phyloP scores from a whole-genome alignment of 2,113 vertebrate genomes.

The Plecturocebus donacophilus region DNA sequence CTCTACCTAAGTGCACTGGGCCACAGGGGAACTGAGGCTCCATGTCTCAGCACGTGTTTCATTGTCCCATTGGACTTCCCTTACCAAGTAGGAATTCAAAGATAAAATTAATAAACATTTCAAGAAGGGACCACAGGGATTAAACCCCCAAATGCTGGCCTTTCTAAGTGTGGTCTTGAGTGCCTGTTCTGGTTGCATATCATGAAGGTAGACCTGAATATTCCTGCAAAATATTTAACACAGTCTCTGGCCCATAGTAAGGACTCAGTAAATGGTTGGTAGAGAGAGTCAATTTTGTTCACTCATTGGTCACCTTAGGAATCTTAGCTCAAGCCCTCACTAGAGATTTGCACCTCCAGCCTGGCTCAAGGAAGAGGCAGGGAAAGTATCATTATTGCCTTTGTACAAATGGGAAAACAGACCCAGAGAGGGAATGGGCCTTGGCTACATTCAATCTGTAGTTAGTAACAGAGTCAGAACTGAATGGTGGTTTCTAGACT shows the following conservation, averaged over 20 bases:
- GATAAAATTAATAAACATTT: slow-evolving; percentile 15
- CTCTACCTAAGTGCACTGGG: background rate
- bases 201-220: background rate
- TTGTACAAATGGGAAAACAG: background rate
- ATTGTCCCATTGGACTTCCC: too few relatives aligned
- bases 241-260: background rate
- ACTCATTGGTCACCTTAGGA: background rate
- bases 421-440: background rate
- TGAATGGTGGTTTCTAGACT: background rate
- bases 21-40: background rate
- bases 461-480: background rate
- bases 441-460: background rate
- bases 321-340: background rate
- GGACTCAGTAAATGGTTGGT: background rate
- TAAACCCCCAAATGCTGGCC: background rate
- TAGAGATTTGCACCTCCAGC: background rate
- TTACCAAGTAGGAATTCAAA: background rate
- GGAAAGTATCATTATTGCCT: background rate
- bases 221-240: background rate
- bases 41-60: background rate
- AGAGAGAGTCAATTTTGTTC: background rate
- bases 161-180: background rate
- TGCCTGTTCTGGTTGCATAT: fast-evolving
- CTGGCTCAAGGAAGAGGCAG: background rate
- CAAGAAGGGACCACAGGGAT: background rate